Base-by-base conservation (phyloP, 2,113 vertebrate species). In the Neodontobutis hainanensis region DNA sequence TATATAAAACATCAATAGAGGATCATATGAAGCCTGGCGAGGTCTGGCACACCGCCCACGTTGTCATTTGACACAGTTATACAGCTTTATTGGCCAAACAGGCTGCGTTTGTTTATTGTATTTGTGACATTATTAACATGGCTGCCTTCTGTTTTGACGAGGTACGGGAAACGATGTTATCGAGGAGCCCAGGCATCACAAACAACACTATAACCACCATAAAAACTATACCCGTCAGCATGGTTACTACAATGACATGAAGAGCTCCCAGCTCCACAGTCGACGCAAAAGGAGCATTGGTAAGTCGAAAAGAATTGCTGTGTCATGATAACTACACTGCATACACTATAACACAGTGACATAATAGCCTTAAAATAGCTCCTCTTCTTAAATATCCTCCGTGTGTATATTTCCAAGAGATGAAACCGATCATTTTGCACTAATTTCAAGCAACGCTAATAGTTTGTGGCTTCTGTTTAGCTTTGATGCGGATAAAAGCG, bases 201-300 rank as follows among this genome's bases (percentile, higher is more conserved):
- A 91, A 62, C 75, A 87, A 56, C 94, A 91, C 3, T 36, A 36
- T 34, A 89, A 90, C 63, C 87, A 93, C 82, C 93, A 92, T 11
- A 91, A 89, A 80, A 90, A 91, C 85, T 79, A 74, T 75, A 90
- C 88, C 44, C 70, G 55, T 46, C 85, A 87, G 52, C 73, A 90
- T 44, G 92, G 88, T 85, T 94, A 93, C 91, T 93, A 93, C 90
- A 90, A 80, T 6, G 92, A 94, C 45, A 94, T 96, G 87, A 96
- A 94, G 88, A 94, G 85, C 80, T 94, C 92, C 4, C 95, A 93
- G 87, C 90, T 95, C 53, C 91, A 96, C 84, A 94, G 93, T 80
- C 93, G 96, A 80, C 96, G 95, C 85, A 95, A 91, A 84, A 88
- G 97, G 85, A 99, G 96, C 77, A 90, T 98, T 4, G 96, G 97